Conservation (phyloP, 1,140 invertebrate genomes). For the Spodoptera frugiperda region DNA sequence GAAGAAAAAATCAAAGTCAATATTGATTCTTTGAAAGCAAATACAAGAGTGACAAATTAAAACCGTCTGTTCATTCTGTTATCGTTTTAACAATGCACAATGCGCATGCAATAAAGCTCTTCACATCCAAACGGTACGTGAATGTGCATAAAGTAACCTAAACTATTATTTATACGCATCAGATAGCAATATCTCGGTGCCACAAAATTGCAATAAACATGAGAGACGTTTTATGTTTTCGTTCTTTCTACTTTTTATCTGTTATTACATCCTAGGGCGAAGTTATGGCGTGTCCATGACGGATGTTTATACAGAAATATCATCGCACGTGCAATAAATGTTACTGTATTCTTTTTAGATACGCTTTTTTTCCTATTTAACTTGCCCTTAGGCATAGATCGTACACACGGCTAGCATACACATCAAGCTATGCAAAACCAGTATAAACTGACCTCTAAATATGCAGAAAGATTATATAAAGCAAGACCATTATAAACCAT, state of each 20-base stretch:
- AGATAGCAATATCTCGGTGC: constrained; percentile 63
- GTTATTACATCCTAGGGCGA: constrained; percentile 65
- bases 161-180: constrained; percentile 69
- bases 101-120: constrained; percentile 35
- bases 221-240: constrained; percentile 67
- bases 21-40: too few relatives aligned
- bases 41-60: too few relatives aligned
- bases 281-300: constrained; percentile 61
- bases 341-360: constrained; percentile 45
- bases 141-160: constrained; percentile 67
- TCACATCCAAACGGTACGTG: constrained; percentile 55
- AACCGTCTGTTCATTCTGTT: neutral
- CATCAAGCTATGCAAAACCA: too few relatives aligned
- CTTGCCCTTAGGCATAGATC: constrained; percentile 22
- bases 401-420: neutral
- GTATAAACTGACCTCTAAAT: too few relatives aligned
- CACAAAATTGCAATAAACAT: constrained; percentile 64
- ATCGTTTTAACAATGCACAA: constrained; percentile 18
- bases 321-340: constrained; percentile 59
- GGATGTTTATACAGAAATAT: constrained; percentile 59
- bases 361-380: constrained; percentile 34
- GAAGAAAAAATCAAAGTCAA: too few relatives aligned
- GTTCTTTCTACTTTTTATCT: constrained; percentile 67
- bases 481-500: too few relatives aligned
- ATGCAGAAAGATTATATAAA: too few relatives aligned